Evolutionary conservation across 2,797 vertebrate genomes (phyloP), one percentile per base, ranked within the genome.

Genomic region (Psittacula echo): DNA sequence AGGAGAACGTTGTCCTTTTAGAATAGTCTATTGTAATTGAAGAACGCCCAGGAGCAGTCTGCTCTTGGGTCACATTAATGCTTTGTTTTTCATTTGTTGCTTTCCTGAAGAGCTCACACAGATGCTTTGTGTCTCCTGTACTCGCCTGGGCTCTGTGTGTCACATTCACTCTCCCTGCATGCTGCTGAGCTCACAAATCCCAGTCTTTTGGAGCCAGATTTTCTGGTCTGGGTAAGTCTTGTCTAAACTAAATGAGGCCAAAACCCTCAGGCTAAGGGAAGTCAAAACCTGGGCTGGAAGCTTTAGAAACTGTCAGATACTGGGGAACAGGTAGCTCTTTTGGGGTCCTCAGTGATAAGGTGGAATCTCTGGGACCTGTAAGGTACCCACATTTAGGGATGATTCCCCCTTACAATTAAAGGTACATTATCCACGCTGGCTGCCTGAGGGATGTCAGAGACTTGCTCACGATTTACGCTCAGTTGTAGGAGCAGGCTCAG

Each of bases 21-120:
- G 77, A 93, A 85, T 47, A 79, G 90, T 44, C 85, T 68, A 14
- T 80, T 94, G 78, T 92, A 87, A 96, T 30, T 82, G 72, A 89
- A 85, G 94, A 94, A 3, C 50, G 71, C 78, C 61, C 84, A 80
- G 67, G 90, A 94, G 34, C 21, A 83, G 51, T 62, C 75, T 93
- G 91, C 86, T 94, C 72, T 80, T 61, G 86, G 86, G 91, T 85
- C 81, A 90, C 56, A 78, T 83, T 30, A 60, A 41, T 60, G 72
- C 20, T 87, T 95, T 87, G 84, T 54, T 96, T 95, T 54, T 32
- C 68, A 67, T 90, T 87, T 75, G 48, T 65, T 95, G 65, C 78
- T 83, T 54, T 96, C 91, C 82, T 85, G 93, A 95, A 89, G 88
- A 61, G 72, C 87, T 94, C 85, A 44, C 67, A 51, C 77, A 90